These are phyloP conservation scores for Nesidiocoris tenuis DNA, from an alignment of 2,888 invertebrate species.

Conservation along the genomic window DNA sequence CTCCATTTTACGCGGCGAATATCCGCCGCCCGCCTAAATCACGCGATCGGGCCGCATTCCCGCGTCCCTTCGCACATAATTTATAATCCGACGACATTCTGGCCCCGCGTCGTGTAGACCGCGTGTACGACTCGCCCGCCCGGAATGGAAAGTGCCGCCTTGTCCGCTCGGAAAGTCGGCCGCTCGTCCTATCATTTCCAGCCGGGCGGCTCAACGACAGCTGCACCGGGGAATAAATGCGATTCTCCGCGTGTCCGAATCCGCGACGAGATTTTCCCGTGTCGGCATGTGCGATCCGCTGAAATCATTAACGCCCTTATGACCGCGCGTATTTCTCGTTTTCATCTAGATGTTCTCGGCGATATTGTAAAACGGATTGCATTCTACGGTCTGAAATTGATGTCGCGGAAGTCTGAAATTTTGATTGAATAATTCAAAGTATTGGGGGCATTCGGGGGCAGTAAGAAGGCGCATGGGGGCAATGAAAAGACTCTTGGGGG, in stretches of 20 bases:
- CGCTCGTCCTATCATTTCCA: background rate
- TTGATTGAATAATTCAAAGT: too few species aligned
- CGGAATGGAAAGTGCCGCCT: background rate
- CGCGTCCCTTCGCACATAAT: background rate
- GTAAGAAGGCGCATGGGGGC: too few species aligned
- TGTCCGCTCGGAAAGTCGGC: background rate
- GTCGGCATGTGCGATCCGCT: background rate
- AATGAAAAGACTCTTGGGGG: too few species aligned
- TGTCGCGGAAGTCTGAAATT: too few species aligned
- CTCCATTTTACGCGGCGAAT: background rate
- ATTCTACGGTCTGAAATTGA: too few species aligned
- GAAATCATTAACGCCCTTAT: too few species aligned
- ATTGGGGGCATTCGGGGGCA: too few species aligned
- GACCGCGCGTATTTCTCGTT: too few species aligned
- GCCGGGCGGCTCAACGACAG: background rate
- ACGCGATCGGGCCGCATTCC: background rate
- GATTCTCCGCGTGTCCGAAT: background rate
- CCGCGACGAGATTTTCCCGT: background rate
- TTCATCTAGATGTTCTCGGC: too few species aligned
- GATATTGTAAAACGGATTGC: too few species aligned
- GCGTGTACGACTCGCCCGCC: background rate
- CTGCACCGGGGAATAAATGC: background rate
- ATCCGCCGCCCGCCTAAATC: background rate
- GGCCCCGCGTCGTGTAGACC: background rate
- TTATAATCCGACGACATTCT: background rate